These are phyloP conservation scores for Megaceryle maxima DNA, from an alignment of 2,113 vertebrate genomes.

Conservation along the genomic window DNA sequence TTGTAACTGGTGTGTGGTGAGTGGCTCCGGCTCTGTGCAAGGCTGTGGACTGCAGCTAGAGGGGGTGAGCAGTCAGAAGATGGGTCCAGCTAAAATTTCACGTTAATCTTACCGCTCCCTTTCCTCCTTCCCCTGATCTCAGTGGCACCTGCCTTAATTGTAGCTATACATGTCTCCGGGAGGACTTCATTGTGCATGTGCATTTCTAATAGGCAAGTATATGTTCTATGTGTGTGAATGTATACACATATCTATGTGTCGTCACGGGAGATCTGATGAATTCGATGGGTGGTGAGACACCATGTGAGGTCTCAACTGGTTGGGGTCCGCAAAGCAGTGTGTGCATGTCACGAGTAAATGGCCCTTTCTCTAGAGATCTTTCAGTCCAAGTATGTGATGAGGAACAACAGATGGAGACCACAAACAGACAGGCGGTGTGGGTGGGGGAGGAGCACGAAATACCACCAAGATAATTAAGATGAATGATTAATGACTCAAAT, in stretches of 20 bases:
- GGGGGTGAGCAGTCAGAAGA: constrained; percentile 59
- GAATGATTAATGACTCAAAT: constrained; percentile 33
- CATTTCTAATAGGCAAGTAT: not conserved
- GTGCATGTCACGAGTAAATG: not conserved
- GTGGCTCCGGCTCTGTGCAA: not conserved
- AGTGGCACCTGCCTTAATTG: not conserved
- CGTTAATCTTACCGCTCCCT: not conserved
- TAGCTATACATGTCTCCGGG: not conserved
- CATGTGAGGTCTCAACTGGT: not conserved
- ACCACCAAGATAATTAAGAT: not conserved
- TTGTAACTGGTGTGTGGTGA: accelerated
- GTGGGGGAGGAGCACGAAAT: constrained; percentile 39
- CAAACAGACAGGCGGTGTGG: not conserved
- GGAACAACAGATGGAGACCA: constrained; percentile 46
- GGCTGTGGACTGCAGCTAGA: constrained; percentile 49
- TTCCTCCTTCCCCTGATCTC: not conserved
- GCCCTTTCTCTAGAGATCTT: not conserved
- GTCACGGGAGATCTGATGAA: accelerated
- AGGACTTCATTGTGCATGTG: not conserved
- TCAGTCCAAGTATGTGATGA: not conserved
- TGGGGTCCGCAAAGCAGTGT: not conserved
- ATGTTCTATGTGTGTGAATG: no score
- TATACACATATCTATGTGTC: accelerated
- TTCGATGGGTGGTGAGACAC: not conserved
- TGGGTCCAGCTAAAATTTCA: not conserved